Conservation (phyloP, 1,140 invertebrate species). For the Diorhabda sublineata region DNA sequence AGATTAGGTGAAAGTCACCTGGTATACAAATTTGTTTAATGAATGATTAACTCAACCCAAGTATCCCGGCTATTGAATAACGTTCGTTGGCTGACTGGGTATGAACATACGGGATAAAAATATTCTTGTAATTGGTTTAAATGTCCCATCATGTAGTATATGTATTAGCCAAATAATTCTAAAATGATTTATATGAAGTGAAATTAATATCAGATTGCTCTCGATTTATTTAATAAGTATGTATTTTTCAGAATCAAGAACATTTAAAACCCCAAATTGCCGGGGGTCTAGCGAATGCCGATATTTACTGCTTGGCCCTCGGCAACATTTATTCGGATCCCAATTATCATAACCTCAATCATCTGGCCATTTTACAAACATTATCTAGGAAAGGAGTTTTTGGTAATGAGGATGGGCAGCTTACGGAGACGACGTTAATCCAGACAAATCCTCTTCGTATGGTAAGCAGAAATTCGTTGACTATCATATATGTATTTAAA, state of each 20-base stretch:
- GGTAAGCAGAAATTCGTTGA: conserved; percentile 55
- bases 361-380: conserved; percentile 90
- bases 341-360: conserved; percentile 91
- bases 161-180: too few species aligned
- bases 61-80: too few species aligned
- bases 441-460: conserved; percentile 93
- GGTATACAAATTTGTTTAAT: too few species aligned
- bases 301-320: conserved; percentile 92
- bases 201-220: background rate
- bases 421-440: conserved; percentile 94
- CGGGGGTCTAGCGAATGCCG: conserved; percentile 87
- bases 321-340: conserved; percentile 96
- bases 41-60: too few species aligned
- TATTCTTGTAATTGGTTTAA: too few species aligned
- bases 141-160: too few species aligned
- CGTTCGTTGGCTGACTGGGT: too few species aligned
- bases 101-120: too few species aligned
- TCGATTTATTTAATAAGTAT: conserved; percentile 10
- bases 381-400: conserved; percentile 88
- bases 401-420: conserved; percentile 77
- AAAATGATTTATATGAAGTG: too few species aligned
- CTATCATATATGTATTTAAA: too few species aligned
- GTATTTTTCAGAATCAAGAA: conserved; percentile 73
- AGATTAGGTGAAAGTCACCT: too few species aligned
- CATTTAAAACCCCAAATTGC: conserved; percentile 91